Evolutionary conservation across 2,797 vertebrate species (phyloP).

Genomic region (Crocodylus rhombifer): DNA sequence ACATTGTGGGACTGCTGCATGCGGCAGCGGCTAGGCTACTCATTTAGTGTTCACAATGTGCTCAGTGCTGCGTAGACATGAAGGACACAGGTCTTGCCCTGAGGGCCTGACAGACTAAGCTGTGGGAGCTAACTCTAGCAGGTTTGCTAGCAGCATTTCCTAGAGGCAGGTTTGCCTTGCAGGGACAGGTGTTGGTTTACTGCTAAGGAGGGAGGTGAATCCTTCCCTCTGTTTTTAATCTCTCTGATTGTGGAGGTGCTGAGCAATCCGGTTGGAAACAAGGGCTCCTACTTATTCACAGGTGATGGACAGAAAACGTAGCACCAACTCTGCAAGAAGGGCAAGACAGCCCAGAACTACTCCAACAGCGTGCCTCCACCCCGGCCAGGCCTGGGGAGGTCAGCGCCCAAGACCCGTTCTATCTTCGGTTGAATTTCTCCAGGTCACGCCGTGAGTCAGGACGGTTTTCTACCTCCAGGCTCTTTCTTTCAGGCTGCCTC

Average conservation of each 20-base stretch:
- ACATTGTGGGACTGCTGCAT: background rate
- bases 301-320: background rate
- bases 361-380: background rate
- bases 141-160: background rate
- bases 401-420: fast-evolving
- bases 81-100: background rate
- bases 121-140: background rate
- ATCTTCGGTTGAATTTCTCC: background rate
- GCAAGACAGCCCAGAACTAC: background rate
- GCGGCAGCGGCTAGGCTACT: background rate
- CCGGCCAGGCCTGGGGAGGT: background rate
- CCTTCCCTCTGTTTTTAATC: background rate
- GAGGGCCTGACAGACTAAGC: background rate
- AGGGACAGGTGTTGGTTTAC: fast-evolving
- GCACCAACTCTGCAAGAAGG: fast-evolving
- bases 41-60: fast-evolving
- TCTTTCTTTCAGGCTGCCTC: background rate
- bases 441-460: background rate
- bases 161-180: background rate
- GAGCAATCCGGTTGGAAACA: background rate
- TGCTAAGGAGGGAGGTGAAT: background rate
- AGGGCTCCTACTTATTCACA: background rate
- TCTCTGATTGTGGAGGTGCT: background rate
- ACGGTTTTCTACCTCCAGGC: background rate
- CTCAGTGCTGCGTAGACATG: background rate